phyloP scores from a whole-genome alignment of 2,797 vertebrate species.

The Dryobates pubescens region DNA sequence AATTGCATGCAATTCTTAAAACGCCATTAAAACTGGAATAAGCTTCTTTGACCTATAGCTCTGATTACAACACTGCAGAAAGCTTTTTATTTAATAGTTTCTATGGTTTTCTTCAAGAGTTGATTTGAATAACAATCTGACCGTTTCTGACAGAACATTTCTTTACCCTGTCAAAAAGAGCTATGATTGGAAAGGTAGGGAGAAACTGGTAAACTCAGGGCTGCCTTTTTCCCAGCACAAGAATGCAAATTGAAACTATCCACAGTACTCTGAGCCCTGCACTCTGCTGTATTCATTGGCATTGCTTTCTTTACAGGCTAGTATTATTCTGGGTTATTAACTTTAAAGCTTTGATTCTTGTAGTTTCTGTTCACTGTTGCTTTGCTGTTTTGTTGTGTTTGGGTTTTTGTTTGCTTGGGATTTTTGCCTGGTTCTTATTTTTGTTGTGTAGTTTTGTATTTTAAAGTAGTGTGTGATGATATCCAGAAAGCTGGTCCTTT shows the following conservation, averaged over 20 bases:
- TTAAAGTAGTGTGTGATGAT: not conserved
- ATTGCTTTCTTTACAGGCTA: not conserved
- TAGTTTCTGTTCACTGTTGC: not conserved
- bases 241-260: not conserved
- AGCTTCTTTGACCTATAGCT: not conserved
- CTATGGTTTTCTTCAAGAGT: not conserved
- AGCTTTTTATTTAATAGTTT: not conserved
- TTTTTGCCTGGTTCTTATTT: too few relatives aligned
- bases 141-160: not conserved
- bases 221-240: too few relatives aligned
- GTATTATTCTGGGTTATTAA: not conserved
- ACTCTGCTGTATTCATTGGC: not conserved
- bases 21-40: not conserved
- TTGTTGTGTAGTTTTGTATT: not conserved
- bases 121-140: not conserved
- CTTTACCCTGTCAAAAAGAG: not conserved
- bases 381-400: not conserved
- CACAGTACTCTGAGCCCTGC: not conserved
- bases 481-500: not conserved
- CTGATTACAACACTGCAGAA: not conserved
- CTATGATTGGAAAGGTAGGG: not conserved
- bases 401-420: not conserved
- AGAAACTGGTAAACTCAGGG: not conserved
- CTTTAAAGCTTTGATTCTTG: not conserved
- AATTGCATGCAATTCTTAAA: not conserved